Base-by-base conservation (phyloP, 2,113 vertebrate genomes). In the Podilymbus podiceps region DNA sequence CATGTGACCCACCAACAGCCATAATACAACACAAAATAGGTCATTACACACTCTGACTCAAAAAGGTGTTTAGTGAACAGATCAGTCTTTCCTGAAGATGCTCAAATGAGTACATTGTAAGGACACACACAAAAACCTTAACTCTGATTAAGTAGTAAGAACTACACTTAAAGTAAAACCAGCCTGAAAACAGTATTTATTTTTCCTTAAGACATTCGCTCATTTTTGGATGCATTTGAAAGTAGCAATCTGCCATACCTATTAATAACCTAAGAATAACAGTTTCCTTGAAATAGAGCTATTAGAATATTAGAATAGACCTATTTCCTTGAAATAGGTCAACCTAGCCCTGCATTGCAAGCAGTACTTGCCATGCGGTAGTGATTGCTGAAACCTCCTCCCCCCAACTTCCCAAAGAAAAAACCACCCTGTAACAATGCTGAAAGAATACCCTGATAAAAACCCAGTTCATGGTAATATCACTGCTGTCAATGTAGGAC, bases 21-120 rank as follows among this genome's bases (percentile, higher is more conserved):
- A 21, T 80, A 22, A 47, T 8, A 79, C 6, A 53, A 53, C 5
- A 88, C 21, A 74, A 62, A 84, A 77, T 1, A 71, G 6, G 12
- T 5, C 14, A 87, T 69, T 90, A 69, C 56, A 6, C 12, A 60
- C 19, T 21, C 35, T 35, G 69, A 87, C 40, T 64, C 59, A 71
- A 52, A 71, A 81, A 63, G 3, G 16, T 78, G 38, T 23, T 76
- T n/a, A 62, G n/a, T 53, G 24, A 95, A 86, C 24, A 85, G n/a
- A 47, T 8, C 6, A 12, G 38, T 71, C n/a, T 87, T 95, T 73
- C 62, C 52, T 71, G 64, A 90, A 84, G 20, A 7, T 38, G 17
- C 3, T 90, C 16, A 77, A 76, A 5, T 4, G 9, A 66, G 7
- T 21, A 15, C 0, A 0, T 11, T 68, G 11, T 47, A 74, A 87